Evolutionary conservation across 2,888 invertebrate genomes (phyloP), one percentile per base, ranked within the genome.

Genomic region (Cantharis lateralis): DNA sequence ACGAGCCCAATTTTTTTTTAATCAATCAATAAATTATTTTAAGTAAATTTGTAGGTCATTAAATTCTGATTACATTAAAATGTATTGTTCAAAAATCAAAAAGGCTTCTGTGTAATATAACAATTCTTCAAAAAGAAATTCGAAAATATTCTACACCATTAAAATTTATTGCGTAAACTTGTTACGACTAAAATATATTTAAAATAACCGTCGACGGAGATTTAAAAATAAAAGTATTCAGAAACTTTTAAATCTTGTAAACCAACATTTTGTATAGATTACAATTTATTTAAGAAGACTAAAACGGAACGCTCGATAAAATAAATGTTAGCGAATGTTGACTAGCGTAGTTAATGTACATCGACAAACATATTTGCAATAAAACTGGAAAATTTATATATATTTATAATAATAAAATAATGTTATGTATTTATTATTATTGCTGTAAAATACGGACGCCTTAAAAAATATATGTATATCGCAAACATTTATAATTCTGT

Each of bases 1-100:
- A 86, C 87, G 87, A 88, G 87, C 87, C 86, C 87, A 32, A 9
- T n/a, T n/a, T 70, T 71, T 75, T 24, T 24, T 24, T 18, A 2
- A 18, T 18, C 3, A 2, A 18, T 18, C 18, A 18, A 18, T 18
- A 18, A 24, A 20, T 20, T 20, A 20, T 2, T 20, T 20, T 18
- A 2, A 18, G 4, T 18, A 18, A 18, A 20, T 20, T 20, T 5
- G 20, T 20, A 20, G 18, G 18, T 0, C 20, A 20, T 0, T 20
- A 0, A 20, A 20, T 20, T 20, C 5, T 20, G 20, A 20, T 20
- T 20, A 20, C 20, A 20, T 5, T 28, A 3, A 28, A 28, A 28
- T 0, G 10, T 11, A 28, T 2, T 28, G 10, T 28, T 28, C 2
- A 11, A 28, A 28, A 28, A 28, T 28, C 24, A 24, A 24, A 24